Evolutionary conservation across 2,888 invertebrate species (phyloP), one percentile per base, ranked within the genome.

Genomic region (Tryphoninae sp.): DNA sequence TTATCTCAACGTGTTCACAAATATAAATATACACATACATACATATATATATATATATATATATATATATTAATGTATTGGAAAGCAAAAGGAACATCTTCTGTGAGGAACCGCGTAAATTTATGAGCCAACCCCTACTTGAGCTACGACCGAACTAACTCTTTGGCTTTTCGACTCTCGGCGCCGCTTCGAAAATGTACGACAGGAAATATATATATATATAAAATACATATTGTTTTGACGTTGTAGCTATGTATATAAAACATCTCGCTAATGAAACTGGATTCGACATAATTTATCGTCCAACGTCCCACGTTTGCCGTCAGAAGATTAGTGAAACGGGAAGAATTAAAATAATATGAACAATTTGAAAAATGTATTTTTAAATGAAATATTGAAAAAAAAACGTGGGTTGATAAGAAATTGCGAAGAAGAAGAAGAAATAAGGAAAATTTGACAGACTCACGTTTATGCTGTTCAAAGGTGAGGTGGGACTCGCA

Each of bases 381-480:
- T 3, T 33, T 16, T 45, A n/a, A 59, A 16, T 2, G 23, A 55
- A 16, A 6, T 26, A 55, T 16, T 33, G 26, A 72, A 51, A 62
- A 51, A 13, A 49, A 61, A 49, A 59, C 40, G 2, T 4, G 9
- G n/a, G n/a, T 51, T 53, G n/a, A 40, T n/a, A 55, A 22, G 6
- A 2, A 23, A 42, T 4, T 33, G 6, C 7, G 4, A 33, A 33
- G 6, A 33, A 33, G 6, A 33, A 33, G 1, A 33, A 33, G 33
- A 33, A 33, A 6, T 33, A 33, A 6, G 6, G 7, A 33, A 33
- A 6, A 6, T 33, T 33, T 33, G 33, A 33, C 33, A 22, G 65
- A 89, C 92, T 91, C 84, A 92, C 92, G 85, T 91, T 91, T 86
- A 92, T 91, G 80, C 84, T 89, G 88, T 86, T 89, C 78, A 92